Base-by-base conservation (phyloP, 92 coral and sea anemone genomes). In the Phenganax stokvisi region DNA sequence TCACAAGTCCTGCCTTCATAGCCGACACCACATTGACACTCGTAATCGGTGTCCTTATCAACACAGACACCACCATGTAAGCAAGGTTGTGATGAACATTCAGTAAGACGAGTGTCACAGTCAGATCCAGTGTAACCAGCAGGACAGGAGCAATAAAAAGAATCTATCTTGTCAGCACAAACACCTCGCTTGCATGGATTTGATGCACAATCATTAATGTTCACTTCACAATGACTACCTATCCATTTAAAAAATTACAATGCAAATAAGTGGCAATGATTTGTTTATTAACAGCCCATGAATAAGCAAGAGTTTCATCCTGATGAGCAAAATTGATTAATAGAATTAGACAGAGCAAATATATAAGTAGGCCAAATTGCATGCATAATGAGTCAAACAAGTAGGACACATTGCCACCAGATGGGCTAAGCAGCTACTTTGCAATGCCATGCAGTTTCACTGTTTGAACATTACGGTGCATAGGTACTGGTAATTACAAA, bases 201-300 rank as follows among this genome's bases (percentile, higher is more conserved):
- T 4, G 89, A 77, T 3, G 89, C 89, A 84, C 98, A 94, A 27
- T 94, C 98, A 86, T 94, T 87, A 30, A 94, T 90, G 71, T 94
- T 87, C 67, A 94, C 92, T 63, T 94, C 98, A 85, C 98, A 94
- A 56, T 90, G 96, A 59, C 90, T 84, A 64, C 98, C 98, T 93
- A 68, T 8, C 31, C 47, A 60, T 47, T 20, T 68, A 71, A 52
- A 10, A 51, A 65, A 51, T 54, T 29, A 11, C 4, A 68, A 73
- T 15, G 29, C 25, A 80, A 28, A 6, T 12, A 56, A 37, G 3
- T 1, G 5, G 5, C 47, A 37, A 37, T 37, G 47, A 37, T 37
- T 37, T 37, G 3, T 37, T 37, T 37, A 37, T 37, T 37, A 37
- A 37, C 2, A 37, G 47, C 47, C 2, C 47, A 37, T 37, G 47